Base-by-base conservation (phyloP, 1,140 invertebrate species). In the Apis laboriosa region DNA sequence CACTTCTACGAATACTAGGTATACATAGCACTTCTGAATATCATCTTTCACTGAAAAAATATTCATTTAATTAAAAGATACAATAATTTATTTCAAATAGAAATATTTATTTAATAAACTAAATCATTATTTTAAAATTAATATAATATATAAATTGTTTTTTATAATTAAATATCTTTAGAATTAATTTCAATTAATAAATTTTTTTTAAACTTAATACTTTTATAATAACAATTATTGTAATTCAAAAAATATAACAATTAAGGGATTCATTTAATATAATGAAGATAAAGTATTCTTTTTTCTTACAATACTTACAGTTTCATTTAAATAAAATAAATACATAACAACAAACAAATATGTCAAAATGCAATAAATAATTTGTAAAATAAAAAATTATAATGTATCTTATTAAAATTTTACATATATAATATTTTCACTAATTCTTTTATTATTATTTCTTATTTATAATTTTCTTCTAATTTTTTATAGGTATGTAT, bases 361-460 rank as follows among this genome's bases (percentile, higher is more conserved):
- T 73, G 77, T 73, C 53, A 73, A 72, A 24, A 49, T 51, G 8
- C 17, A 28, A 11, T 56, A 49, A 78, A 83, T 70, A 51, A 78
- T 64, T 71, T 71, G 9, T 56, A 64, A 78, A 34, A 13, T 17
- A 28, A 24, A 58, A 80, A 84, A 79, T 72, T 72, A 72, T 67
- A 61, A 24, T 79, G 43, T 61, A 79, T 66, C 24, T 84, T 55
- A 34, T 80, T 79, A 73, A 72, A 79, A 60, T 12, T 58, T 58
- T 43, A n/a, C 24, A 53, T 34, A 5, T 67, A 72, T 53, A 43
- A 43, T 43, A 43, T 43, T 71, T 78, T 83, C 81, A 71, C 75
- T n/a, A 49, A 64, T 24, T 11, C 17, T 15, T 17, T 81, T 9
- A 43, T 63, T 67, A 17, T 17, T 21, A 24, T 58, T 55, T 70